Evolutionary conservation across 2,888 invertebrate species (phyloP), one percentile per base, ranked within the genome.

Genomic region (Brachyptera putata): DNA sequence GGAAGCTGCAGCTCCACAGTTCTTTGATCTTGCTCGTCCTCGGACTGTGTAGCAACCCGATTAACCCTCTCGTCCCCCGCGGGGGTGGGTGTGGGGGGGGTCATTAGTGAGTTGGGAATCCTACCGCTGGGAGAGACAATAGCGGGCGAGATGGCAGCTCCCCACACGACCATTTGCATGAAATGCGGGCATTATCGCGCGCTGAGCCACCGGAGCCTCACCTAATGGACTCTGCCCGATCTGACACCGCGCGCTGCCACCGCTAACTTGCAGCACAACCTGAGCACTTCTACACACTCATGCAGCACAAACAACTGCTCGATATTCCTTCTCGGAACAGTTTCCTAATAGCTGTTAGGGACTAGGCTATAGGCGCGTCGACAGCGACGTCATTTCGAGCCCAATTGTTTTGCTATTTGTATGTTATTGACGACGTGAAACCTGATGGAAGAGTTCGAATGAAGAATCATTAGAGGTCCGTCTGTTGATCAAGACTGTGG

Each of bases 81-180:
- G 2, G 50, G 9, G 50, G 26, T 50, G 26, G n/a, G 48, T n/a
- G 5, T 30, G 16, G 50, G 7, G 34, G 22, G 53, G 53, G 36
- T 53, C 53, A 53, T 53, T 53, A 53, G 53, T 36, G 53, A 11
- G 53, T 53, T 21, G 53, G 34, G 53, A 30, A 16, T 16, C 34
- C 53, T 22, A 21, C 30, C 30, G 26, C 30, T 26, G 50, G 50
- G 53, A 22, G 53, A 34, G 53, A 53, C 53, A 53, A 53, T 53
- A 21, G 53, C 34, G 34, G 36, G 53, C 34, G 18, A 53, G 53
- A 26, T 24, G 30, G 25, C n/a, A 11, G 16, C 34, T 16, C 30
- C 39, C n/a, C 39, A 18, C 36, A 37, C 53, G 53, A 53, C 53
- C 53, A 53, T 53, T 53, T 53, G 53, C 53, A 53, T 53, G 53